A percentile compares a stretch with the other conserved stretches of the same genome.
Evolutionary conservation across 1,140 invertebrate species (phyloP).

Genomic region (Archivesica marissinica): DNA sequence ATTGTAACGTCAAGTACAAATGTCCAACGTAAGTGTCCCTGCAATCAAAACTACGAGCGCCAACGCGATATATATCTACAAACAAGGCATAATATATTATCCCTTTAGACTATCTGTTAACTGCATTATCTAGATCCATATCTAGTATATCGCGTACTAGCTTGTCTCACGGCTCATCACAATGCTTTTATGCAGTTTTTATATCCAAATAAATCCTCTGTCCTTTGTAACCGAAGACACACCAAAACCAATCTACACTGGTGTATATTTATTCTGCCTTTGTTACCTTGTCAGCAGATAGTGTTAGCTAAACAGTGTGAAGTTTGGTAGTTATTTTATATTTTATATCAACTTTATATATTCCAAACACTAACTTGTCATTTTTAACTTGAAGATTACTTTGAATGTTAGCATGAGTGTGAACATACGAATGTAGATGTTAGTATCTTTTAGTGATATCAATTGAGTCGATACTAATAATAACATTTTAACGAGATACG

Average conservation of each 20-base stretch:
- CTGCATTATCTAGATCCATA: neutral
- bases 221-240: constrained; percentile 19
- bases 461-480: too few species aligned
- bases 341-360: constrained; percentile 10
- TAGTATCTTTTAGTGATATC: too few species aligned
- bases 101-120: neutral
- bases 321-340: neutral
- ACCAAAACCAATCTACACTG: neutral
- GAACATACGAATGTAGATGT: too few species aligned
- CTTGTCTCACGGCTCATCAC: constrained; percentile 5
- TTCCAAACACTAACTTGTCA: constrained; percentile 1
- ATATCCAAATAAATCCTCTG: constrained; percentile 24
- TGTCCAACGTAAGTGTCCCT: too few species aligned
- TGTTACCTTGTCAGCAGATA: neutral
- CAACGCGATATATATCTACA: too few species aligned
- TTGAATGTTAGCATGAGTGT: too few species aligned
- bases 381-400: neutral
- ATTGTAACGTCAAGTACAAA: too few species aligned
- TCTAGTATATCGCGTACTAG: constrained; percentile 6
- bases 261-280: neutral
- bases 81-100: constrained; percentile 16
- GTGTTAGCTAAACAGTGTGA: neutral
- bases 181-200: constrained; percentile 29
- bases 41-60: neutral
- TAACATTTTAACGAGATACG: too few species aligned